Percentiles rank a stretch among this genome's conserved stretches.
Conservation (phyloP, 2,113 vertebrate genomes). For the Hymenochirus boettgeri region DNA sequence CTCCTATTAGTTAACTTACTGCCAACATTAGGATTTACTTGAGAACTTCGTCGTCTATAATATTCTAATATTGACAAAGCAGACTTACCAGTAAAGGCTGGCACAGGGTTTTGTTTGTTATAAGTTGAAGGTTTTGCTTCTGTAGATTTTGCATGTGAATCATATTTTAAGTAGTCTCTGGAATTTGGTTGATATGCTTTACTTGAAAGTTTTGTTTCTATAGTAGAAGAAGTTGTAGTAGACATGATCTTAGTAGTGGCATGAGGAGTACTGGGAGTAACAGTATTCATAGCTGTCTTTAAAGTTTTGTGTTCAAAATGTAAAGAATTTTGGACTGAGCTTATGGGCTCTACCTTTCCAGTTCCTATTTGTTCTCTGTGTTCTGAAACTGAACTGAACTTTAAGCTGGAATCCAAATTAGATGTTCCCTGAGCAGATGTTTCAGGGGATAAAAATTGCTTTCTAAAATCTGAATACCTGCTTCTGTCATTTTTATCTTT, state of each 20-base stretch:
- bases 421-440: not conserved
- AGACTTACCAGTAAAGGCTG: slow-evolving; percentile 51
- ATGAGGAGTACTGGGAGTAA: not conserved
- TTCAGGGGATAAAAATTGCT: not conserved
- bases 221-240: slow-evolving; percentile 8
- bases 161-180: too few species aligned
- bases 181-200: not conserved
- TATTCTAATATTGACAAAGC: slow-evolving; percentile 43
- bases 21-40: slow-evolving; percentile 34
- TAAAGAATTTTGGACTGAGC: not conserved
- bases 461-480: slow-evolving; percentile 33
- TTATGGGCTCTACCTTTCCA: not conserved
- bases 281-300: slow-evolving; percentile 3
- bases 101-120: slow-evolving; percentile 8
- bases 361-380: not conserved
- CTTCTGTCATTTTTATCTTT: slow-evolving; percentile 44
- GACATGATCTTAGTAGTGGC: not conserved
- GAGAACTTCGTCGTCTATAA: slow-evolving; percentile 49
- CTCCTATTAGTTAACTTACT: slow-evolving; percentile 38
- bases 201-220: slow-evolving; percentile 16
- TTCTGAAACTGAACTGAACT: too few species aligned
- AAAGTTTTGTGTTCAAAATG: not conserved
- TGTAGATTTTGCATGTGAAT: too few species aligned
- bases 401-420: not conserved
- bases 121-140: not conserved